Base-by-base conservation (phyloP, 64 coral and sea anemone genomes). In the Orbicella faveolata region DNA sequence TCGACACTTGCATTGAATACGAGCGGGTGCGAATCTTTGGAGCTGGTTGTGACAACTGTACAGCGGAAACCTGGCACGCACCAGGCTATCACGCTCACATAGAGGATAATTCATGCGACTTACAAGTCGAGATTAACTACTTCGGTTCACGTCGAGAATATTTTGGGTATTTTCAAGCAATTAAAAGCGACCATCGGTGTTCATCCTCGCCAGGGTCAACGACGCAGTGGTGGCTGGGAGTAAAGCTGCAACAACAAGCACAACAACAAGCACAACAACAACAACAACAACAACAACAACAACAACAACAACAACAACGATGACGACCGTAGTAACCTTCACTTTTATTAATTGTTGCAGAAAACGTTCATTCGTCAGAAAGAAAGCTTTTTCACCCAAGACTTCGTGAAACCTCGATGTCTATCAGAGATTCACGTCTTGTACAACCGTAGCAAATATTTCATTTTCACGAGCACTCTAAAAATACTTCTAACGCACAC, bases 221-320 rank as follows among this genome's bases (percentile, higher is more conserved):
- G 5, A 89, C 87, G 7, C 87, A 89, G 61, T 89, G 75, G 87
- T 89, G 75, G 87, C 34, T 89, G 8, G 87, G 87, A 66, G 75
- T 68, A n/a, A 57, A 57, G 54, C 54, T 57, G 54, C 39, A 41
- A 41, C 39, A 41, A 41, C 39, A 41, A 4, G 39, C 30, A 41
- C 4, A 41, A 41, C 39, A 41, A 4, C 39, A 41, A 41, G 2
- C 2, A 41, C 39, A 41, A 4, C 4, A 41, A 4, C 4, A 41
- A 4, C 4, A 2, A 41, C 39, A 41, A 2, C 39, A 41, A 4
- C 37, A 39, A 4, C 4, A 39, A 4, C 4, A 2, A 39, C 39
- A 41, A 2, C 39, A 41, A 4, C 4, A 2, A 41, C 39, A 41
- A 41, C 2, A 41, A 41, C 39, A 4, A 41, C 39, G 7, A 48